phyloP scores from a whole-genome alignment of 2,797 vertebrate species.

The Manis crassicaudata region DNA sequence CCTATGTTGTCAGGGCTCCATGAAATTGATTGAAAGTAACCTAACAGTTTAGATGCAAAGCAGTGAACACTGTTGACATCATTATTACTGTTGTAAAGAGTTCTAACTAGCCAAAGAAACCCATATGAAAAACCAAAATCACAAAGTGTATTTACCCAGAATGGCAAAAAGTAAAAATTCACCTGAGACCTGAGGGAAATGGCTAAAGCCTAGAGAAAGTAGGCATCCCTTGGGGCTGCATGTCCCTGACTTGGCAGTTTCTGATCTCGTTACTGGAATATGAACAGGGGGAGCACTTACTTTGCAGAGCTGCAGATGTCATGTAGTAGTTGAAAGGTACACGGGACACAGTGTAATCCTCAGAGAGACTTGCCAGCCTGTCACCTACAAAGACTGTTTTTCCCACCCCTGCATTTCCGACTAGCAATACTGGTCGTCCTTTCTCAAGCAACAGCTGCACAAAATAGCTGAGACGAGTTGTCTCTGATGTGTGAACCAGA shows the following conservation, averaged over 20 bases:
- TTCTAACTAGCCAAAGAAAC: not conserved
- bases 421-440: conserved; percentile 89
- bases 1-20: not conserved
- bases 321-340: conserved; percentile 90
- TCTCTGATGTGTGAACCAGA: conserved; percentile 90
- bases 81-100: not conserved
- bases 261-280: not conserved
- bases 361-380: conserved; percentile 86
- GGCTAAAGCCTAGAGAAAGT: not conserved
- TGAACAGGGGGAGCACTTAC: conserved; percentile 77
- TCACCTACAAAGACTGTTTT: conserved; percentile 88
- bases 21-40: not conserved
- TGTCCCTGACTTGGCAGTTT: not conserved
- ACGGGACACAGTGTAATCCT: conserved; percentile 85
- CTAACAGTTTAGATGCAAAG: not conserved
- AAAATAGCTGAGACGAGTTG: conserved; percentile 87
- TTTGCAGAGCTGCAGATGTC: conserved; percentile 88
- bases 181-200: not conserved
- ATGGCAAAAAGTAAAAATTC: not conserved
- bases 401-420: conserved; percentile 89
- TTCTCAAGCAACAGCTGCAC: conserved; percentile 88
- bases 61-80: not conserved
- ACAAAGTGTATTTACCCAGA: not conserved
- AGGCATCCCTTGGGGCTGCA: not conserved
- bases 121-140: not conserved